Evolutionary conservation across 1,140 invertebrate genomes (phyloP).

Genomic region (Lepidotrigona ventralis): DNA sequence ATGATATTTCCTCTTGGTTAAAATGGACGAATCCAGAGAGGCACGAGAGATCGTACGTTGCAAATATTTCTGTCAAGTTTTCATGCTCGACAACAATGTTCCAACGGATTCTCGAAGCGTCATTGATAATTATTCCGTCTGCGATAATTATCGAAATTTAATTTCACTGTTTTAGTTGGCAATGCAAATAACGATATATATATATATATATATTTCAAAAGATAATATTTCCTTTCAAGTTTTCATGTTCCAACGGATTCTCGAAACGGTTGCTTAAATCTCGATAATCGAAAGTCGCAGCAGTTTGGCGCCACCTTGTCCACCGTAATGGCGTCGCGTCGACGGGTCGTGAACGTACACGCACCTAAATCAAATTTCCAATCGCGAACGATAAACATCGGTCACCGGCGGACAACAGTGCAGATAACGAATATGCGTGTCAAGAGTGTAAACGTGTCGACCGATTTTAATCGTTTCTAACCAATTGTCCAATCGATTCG

Average conservation of each 20-base stretch:
- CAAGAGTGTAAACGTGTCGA: not conserved
- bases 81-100: not conserved
- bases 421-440: not conserved
- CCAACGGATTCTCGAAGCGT: not conserved
- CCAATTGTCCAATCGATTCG: not conserved
- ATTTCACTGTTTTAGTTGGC: too few relatives aligned
- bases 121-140: too few relatives aligned
- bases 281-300: not conserved
- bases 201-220: not conserved
- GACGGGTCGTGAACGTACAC: not conserved
- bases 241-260: not conserved
- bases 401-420: not conserved
- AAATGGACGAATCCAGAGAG: accelerated
- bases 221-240: not conserved
- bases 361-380: not conserved
- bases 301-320: not conserved
- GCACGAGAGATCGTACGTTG: too few relatives aligned
- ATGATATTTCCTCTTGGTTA: not conserved
- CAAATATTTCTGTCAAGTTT: not conserved
- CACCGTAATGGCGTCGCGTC: not conserved
- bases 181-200: too few relatives aligned
- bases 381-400: not conserved
- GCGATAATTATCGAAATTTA: too few relatives aligned
- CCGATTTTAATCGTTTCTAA: not conserved
- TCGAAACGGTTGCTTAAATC: not conserved